Evolutionary conservation across 1,140 invertebrate genomes (phyloP).

Genomic region (Drosophila trapezifrons): DNA sequence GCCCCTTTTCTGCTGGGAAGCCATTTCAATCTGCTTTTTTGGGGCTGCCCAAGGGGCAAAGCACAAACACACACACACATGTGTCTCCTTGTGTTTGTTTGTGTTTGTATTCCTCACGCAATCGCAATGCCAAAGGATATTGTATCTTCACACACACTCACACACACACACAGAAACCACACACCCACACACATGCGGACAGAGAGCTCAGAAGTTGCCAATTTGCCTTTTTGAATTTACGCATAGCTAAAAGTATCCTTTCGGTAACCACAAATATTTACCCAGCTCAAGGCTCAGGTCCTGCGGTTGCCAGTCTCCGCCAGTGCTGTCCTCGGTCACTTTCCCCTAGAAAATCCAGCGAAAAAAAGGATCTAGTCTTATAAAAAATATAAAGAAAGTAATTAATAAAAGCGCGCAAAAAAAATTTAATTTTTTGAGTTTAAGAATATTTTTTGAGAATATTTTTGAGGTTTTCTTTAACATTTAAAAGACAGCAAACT

Average conservation of each 20-base stretch:
- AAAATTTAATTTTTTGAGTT: too few species aligned
- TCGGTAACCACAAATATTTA: conserved; percentile 83
- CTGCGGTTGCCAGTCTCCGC: conserved; percentile 67
- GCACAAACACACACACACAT: conserved; percentile 26
- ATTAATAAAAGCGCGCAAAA: too few species aligned
- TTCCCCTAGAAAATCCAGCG: not conserved
- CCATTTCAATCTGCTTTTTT: conserved; percentile 47
- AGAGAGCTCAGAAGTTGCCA: conserved; percentile 71
- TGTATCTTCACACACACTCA: conserved; percentile 64
- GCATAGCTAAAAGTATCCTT: conserved; percentile 82
- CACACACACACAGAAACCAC: conserved; percentile 22
- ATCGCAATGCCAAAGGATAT: conserved; percentile 72
- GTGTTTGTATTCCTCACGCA: conserved; percentile 67
- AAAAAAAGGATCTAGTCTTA: too few species aligned
- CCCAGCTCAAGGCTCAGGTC: conserved; percentile 82
- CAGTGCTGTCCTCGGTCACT: conserved; percentile 7
- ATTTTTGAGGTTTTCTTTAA: too few species aligned
- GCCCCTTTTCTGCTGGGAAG: conserved; percentile 26
- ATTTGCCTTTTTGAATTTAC: conserved; percentile 83
- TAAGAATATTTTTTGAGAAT: too few species aligned
- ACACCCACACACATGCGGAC: conserved; percentile 15
- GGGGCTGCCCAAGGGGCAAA: conserved; percentile 39
- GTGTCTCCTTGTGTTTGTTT: conserved; percentile 49
- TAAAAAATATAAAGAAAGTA: too few species aligned
- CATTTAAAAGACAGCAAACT: too few species aligned